phyloP scores from a whole-genome alignment of 2,113 vertebrate genomes.

The Capricornis sumatraensis region DNA sequence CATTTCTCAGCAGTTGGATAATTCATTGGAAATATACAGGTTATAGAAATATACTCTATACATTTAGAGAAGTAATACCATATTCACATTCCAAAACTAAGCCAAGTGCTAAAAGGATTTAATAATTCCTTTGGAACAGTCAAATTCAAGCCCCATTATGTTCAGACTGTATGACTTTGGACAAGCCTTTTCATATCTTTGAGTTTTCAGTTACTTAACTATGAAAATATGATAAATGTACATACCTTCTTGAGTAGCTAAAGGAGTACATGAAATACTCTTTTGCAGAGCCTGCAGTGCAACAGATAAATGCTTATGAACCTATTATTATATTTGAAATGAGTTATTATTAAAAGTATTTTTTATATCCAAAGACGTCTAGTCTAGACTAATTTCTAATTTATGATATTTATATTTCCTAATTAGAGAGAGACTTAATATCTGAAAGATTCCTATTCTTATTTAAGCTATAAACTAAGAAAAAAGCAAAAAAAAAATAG shows the following conservation, averaged over 20 bases:
- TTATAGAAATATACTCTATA: background rate
- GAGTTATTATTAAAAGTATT: background rate
- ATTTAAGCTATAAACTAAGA: constrained; percentile 9
- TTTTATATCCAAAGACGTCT: background rate
- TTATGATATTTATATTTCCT: constrained; percentile 32
- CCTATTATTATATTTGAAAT: background rate
- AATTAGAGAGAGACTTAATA: background rate
- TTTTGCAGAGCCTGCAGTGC: background rate
- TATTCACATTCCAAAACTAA: background rate
- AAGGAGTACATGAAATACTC: background rate
- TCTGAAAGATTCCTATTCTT: constrained; percentile 1
- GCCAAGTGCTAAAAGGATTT: background rate
- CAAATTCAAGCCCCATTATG: background rate
- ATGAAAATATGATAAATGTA: background rate
- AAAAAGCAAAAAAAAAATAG: background rate
- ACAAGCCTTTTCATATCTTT: background rate
- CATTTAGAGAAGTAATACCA: background rate
- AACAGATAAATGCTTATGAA: background rate
- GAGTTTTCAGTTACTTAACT: background rate
- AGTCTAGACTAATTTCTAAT: constrained; percentile 2
- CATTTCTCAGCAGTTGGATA: background rate
- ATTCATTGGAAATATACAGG: background rate
- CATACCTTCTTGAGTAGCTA: background rate
- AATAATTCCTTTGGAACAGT: background rate
- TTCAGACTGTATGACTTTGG: background rate